Evolutionary conservation across 2,888 invertebrate species (phyloP).

Genomic region (Atethmia centrago): DNA sequence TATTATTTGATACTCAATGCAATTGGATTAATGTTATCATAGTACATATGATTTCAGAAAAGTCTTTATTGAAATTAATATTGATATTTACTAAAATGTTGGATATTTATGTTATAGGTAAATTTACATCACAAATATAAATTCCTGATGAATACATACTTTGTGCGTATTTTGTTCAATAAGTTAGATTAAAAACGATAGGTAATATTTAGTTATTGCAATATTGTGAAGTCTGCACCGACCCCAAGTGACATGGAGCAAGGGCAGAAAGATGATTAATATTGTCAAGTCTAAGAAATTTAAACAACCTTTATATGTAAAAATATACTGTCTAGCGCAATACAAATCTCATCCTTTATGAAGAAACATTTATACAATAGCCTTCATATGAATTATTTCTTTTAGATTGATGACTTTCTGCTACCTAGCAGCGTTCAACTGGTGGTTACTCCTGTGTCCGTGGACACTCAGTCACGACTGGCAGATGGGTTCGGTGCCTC

Average conservation of each 20-base stretch:
- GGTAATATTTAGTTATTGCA: background rate
- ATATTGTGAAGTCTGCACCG: background rate
- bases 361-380: background rate
- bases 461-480: slow-evolving; percentile 95
- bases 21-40: too few species aligned
- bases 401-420: slow-evolving; percentile 94
- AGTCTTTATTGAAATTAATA: background rate
- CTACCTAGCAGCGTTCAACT: slow-evolving; percentile 95
- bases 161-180: background rate
- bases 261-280: background rate
- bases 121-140: background rate
- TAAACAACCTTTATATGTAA: background rate
- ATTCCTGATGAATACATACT: background rate
- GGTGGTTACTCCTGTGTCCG: slow-evolving; percentile 94
- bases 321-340: background rate
- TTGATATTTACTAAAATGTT: background rate
- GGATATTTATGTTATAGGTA: background rate
- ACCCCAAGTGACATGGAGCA: background rate
- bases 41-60: background rate
- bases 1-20: background rate
- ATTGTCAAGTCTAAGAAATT: background rate
- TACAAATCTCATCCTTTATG: background rate
- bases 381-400: background rate
- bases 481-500: slow-evolving; percentile 96
- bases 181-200: background rate